These are phyloP conservation scores for Scleropages formosus DNA, from an alignment of 2,797 vertebrate genomes.

Conservation along the genomic window DNA sequence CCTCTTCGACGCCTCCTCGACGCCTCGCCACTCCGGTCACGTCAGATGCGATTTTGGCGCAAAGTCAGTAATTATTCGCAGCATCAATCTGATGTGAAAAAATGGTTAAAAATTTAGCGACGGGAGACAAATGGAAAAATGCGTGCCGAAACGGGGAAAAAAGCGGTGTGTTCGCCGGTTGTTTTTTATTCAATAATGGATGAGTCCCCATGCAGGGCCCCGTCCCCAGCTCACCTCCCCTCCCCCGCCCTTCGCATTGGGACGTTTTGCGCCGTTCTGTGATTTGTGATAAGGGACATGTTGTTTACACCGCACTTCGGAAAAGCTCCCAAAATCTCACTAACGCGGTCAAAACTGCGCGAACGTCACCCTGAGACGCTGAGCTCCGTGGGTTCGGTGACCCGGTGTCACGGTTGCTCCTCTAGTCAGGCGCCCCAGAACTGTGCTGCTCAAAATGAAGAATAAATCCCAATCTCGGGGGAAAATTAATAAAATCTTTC, in stretches of 20 bases:
- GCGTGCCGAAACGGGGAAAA: conserved; percentile 87
- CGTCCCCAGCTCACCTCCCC: conserved; percentile 26
- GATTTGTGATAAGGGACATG: conserved; percentile 40
- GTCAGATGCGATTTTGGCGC: conserved; percentile 95
- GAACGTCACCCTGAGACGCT: not conserved
- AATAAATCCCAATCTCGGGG: too few relatives aligned
- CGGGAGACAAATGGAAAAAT: conserved; percentile 91
- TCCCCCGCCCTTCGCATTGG: conserved; percentile 34
- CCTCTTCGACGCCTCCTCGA: conserved; percentile 86
- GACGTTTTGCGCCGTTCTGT: conserved; percentile 38
- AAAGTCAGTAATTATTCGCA: conserved; percentile 95
- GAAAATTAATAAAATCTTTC: too few relatives aligned
- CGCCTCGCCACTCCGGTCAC: conserved; percentile 87
- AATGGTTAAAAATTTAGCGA: conserved; percentile 98
- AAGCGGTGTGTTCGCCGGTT: conserved; percentile 81
- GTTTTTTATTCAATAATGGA: conserved; percentile 93
- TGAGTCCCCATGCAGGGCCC: conserved; percentile 60
- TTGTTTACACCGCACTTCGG: conserved; percentile 41
- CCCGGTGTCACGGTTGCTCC: too few relatives aligned
- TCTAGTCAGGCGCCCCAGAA: too few relatives aligned
- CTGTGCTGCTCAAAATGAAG: too few relatives aligned
- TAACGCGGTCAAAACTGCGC: conserved; percentile 35
- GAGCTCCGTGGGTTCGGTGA: too few relatives aligned
- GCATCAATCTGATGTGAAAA: conserved; percentile 93
- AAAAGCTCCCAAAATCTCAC: conserved; percentile 45